Base-by-base conservation (phyloP, 2,113 vertebrate species). In the Cryptotis parvus region DNA sequence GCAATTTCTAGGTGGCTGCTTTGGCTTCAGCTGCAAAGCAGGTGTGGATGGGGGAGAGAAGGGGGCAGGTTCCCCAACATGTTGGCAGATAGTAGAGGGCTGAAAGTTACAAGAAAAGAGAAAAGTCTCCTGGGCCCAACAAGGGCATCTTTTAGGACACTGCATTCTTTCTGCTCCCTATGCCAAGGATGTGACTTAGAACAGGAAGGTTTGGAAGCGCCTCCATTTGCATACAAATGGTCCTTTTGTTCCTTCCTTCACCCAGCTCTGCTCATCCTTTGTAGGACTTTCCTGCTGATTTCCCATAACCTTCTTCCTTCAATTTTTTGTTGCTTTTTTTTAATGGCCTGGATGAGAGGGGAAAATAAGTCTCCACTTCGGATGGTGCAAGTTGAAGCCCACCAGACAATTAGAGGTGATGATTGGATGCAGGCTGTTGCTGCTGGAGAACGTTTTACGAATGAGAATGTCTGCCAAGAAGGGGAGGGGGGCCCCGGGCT, bases 211-310 rank as follows among this genome's bases (percentile, higher is more conserved):
- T 63, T 87, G 45, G 61, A 77, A 20, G 29, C 33, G 75, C 29
- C 22, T 45, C 33, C 37, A 90, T 92, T 94, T 95, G 91, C 89
- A 95, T 90, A 93, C 43, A 95, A 82, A 91, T 95, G 93, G 84
- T 80, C 84, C 63, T 77, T 95, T 86, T 91, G 63, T 94, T 84
- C 87, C 55, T 90, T 84, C n/a, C 43, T 86, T 70, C 69, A 61
- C 68, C 79, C 81, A 95, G 96, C 95, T 96, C 91, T 43, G 77
- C 92, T 73, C 84, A 89, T 80, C 68, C 91, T 94, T 77, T 77
- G 31, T 27, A 85, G 78, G 68, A 77, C 68, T 52, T 91, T 76
- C 69, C 84, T 87, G 84, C 89, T 81, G 89, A 87, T 89, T 94
- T 75, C 31, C 83, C 33, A 43, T 86, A 37, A 73, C 43, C 61